Evolutionary conservation across 2,797 vertebrate species (phyloP).

Genomic region (Coracias cyanogaster): DNA sequence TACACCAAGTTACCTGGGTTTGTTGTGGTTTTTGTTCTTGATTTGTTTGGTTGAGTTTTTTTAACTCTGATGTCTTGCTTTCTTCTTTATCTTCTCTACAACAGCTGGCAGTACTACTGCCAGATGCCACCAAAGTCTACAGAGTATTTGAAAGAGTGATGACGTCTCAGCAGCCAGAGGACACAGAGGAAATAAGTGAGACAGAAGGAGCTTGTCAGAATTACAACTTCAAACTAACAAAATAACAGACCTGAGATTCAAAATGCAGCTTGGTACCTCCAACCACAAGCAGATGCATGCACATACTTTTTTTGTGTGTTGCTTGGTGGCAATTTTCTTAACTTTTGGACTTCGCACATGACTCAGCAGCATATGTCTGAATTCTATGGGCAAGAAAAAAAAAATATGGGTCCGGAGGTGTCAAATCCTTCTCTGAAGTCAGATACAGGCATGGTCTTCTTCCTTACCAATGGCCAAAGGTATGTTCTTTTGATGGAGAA

Average conservation of each 20-base stretch:
- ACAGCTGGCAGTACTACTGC: constrained; percentile 38
- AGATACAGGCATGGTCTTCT: not conserved
- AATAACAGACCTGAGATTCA: constrained; percentile 7
- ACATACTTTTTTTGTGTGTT: not conserved
- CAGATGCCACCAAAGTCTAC: constrained; percentile 45
- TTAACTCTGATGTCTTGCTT: not conserved
- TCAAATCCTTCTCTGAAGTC: not conserved
- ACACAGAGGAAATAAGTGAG: constrained; percentile 4
- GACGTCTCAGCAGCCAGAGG: constrained; percentile 17
- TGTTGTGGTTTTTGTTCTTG: no score
- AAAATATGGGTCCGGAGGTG: not conserved
- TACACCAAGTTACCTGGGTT: not conserved
- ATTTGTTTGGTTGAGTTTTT: not conserved
- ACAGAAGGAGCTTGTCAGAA: constrained; percentile 46
- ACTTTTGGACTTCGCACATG: not conserved
- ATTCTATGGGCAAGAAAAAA: not conserved
- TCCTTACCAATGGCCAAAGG: not conserved
- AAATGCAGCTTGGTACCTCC: not conserved
- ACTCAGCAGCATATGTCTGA: not conserved
- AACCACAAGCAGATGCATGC: not conserved
- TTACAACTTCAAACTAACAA: not conserved
- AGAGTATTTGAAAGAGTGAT: constrained; percentile 33
- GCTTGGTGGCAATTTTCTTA: not conserved
- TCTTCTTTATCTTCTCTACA: constrained; percentile 28
- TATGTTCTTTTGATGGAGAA: not conserved